A percentile compares a stretch with the other conserved stretches of the same genome.
Evolutionary conservation across 2,113 vertebrate genomes (phyloP).

Genomic region (Promerops cafer): DNA sequence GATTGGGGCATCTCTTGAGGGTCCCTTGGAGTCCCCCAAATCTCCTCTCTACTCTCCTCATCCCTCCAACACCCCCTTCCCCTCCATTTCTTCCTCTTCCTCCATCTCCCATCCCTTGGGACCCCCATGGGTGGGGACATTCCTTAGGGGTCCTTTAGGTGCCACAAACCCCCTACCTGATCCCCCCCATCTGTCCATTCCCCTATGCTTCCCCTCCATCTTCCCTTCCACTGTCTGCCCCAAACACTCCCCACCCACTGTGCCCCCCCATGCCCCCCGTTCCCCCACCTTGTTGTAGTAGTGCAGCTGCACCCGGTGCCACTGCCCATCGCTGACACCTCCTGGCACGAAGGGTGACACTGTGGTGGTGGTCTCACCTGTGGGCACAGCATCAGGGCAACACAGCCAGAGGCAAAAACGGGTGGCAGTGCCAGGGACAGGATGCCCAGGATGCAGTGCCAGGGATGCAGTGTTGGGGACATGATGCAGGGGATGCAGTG

Average conservation of each 20-base stretch:
- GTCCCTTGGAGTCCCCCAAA: neutral
- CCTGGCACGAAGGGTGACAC: conserved; percentile 83
- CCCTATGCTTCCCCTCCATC: neutral
- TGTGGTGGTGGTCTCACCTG: conserved; percentile 88
- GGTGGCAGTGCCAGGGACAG: neutral
- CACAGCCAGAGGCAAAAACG: neutral
- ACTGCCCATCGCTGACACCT: conserved; percentile 91
- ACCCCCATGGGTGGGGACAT: neutral
- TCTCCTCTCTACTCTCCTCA: neutral
- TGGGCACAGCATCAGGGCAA: neutral
- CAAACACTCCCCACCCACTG: neutral
- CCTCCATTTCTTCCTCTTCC: neutral
- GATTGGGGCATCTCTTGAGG: neutral
- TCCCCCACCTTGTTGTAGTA: conserved; percentile 90
- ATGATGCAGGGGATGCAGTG: neutral
- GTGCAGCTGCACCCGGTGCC: conserved; percentile 86
- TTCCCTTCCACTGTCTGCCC: neutral
- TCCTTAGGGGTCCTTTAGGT: neutral
- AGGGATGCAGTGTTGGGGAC: neutral
- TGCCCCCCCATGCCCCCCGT: neutral
- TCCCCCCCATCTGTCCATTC: neutral
- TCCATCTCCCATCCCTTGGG: neutral
- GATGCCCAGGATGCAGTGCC: neutral
- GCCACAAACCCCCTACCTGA: neutral
- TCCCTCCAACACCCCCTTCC: neutral